A percentile compares a stretch with the other conserved stretches of the same genome.
Conservation (phyloP, 2,797 vertebrate species). For the Leptatherina wallacei region DNA sequence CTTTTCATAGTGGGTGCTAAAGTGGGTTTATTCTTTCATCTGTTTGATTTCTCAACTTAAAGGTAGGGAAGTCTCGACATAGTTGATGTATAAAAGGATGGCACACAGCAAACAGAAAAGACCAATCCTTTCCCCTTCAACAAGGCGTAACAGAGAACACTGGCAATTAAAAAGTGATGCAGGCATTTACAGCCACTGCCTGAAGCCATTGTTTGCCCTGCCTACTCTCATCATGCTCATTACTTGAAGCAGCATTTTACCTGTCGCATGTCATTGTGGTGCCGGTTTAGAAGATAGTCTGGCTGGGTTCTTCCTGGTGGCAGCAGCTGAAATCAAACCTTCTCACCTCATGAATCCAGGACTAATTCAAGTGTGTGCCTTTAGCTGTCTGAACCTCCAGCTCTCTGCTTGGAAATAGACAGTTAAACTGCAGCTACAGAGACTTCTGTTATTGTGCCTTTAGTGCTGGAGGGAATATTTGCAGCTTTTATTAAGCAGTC, state of each 20-base stretch:
- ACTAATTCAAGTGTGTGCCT: conserved; percentile 65
- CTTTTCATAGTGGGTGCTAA: conserved; percentile 62
- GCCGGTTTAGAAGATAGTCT: conserved; percentile 58
- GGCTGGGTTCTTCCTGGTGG: conserved; percentile 50
- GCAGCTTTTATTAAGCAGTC: conserved; percentile 72
- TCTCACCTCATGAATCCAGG: conserved; percentile 52
- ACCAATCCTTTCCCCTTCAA: conserved; percentile 43
- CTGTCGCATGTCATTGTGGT: conserved; percentile 47
- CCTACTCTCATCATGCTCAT: conserved; percentile 59
- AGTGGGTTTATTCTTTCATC: conserved; percentile 66
- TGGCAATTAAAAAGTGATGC: conserved; percentile 73
- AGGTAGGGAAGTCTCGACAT: conserved; percentile 35
- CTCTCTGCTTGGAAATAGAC: conserved; percentile 54
- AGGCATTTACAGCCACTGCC: conserved; percentile 53
- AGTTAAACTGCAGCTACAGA: conserved; percentile 55
- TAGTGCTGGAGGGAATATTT: conserved; percentile 68
- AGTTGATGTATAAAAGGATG: conserved; percentile 47
- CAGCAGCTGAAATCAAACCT: conserved; percentile 50
- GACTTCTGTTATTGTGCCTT: conserved; percentile 64
- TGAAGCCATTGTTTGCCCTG: conserved; percentile 68
- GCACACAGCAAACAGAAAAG: conserved; percentile 50
- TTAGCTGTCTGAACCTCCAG: conserved; percentile 65
- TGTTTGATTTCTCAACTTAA: conserved; percentile 64
- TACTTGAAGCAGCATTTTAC: conserved; percentile 60
- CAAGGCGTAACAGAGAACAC: conserved; percentile 62